Conservation (phyloP, 2,113 vertebrate species). For the Falco punctatus region DNA sequence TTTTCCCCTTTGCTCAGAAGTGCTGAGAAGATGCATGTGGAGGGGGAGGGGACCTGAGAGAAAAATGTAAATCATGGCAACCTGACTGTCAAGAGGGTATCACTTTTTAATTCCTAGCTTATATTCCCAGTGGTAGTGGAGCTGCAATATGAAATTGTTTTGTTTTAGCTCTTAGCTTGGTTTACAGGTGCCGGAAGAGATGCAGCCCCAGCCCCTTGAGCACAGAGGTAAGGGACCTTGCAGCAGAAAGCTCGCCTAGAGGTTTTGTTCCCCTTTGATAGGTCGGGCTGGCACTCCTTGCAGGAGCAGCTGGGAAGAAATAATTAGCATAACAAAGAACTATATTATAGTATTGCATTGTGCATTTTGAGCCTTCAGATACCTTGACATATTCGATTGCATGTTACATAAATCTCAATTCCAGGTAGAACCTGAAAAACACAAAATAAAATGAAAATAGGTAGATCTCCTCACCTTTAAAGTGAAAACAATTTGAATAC, state of each 20-base stretch:
- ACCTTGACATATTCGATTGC: slow-evolving; percentile 8
- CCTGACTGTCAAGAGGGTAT: slow-evolving; percentile 47
- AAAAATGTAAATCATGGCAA: slow-evolving; percentile 41
- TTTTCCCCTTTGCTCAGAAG: slow-evolving; percentile 5
- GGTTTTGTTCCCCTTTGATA: slow-evolving; percentile 68
- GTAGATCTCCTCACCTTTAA: not conserved
- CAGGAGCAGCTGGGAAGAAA: slow-evolving; percentile 76
- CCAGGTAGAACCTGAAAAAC: not conserved
- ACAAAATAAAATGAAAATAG: not conserved
- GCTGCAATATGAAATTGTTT: slow-evolving; percentile 17
- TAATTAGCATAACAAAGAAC: slow-evolving; percentile 82
- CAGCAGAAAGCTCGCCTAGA: slow-evolving; percentile 23
- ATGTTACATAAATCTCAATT: slow-evolving; percentile 12
- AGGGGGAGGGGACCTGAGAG: slow-evolving; percentile 20
- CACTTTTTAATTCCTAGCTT: slow-evolving; percentile 43
- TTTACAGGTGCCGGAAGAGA: not conserved
- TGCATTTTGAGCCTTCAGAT: slow-evolving; percentile 57
- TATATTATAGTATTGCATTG: slow-evolving; percentile 44
- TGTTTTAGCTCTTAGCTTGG: slow-evolving; percentile 5
- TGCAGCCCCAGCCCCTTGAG: not conserved
- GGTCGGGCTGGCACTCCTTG: slow-evolving; percentile 60
- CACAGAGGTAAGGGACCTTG: slow-evolving; percentile 36
- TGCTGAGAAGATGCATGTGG: not conserved
- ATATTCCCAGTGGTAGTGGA: not conserved
- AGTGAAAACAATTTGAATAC: not conserved